Evolutionary conservation across 1,140 invertebrate genomes (phyloP), one percentile per base, ranked within the genome.

Genomic region (Bombus haemorrhoidalis): DNA sequence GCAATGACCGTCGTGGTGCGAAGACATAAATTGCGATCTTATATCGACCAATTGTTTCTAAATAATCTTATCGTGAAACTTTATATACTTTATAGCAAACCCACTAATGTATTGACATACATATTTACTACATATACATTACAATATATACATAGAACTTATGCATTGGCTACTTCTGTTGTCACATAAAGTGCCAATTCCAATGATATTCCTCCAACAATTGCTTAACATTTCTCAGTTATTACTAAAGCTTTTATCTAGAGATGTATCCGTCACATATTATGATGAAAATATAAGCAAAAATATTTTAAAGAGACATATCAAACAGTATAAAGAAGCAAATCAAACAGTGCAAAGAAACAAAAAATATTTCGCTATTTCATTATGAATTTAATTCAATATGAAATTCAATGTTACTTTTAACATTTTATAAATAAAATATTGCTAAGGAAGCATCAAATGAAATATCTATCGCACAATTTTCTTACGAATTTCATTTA

Each of bases 11-110:
- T 25, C 76, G 74, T 28, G 47, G 53, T 57, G 64, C 43, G 8
- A 41, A 25, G 43, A 68, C n/a, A 32, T 77, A 37, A 18, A 69
- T 78, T 57, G 81, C 59, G 57, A 66, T 66, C n/a, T n/a, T 25
- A 0, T 72, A 28, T 25, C 34, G 22, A 22, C 25, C 25, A 6
- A 64, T 6, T 3, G 15, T 34, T 34, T 66, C 15, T 15, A 2
- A 32, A 66, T 18, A 18, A 32, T 8, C 13, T 34, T 9, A 18
- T 2, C 32, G 2, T 3, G 6, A 66, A 66, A 34, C 25, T 62
- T 5, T 66, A 8, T 2, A 22, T 18, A 53, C 6, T 53, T 22
- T 53, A 53, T 22, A 53, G 6, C 18, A 22, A 53, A 53, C 5
- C 18, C 8, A 53, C 47, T 22, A 22, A 22, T 53, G 5, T 53